Conservation (phyloP, 2,113 vertebrate species). For the Ammodytes dubius region DNA sequence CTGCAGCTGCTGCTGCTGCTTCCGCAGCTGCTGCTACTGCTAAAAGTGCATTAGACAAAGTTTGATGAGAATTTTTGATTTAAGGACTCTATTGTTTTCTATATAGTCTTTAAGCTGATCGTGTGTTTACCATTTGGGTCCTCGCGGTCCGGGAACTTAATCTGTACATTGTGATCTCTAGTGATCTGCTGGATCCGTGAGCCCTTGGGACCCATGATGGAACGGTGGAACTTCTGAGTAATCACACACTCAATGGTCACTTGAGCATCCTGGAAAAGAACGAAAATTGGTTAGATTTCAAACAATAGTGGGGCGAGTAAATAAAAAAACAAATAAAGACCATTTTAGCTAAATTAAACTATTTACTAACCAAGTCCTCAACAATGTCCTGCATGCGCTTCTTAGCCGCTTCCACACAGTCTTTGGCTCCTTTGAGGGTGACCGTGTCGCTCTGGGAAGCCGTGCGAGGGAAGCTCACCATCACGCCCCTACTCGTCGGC, state of each 20-base stretch:
- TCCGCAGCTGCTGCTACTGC: constrained; percentile 26
- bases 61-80: background rate
- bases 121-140: constrained; percentile 81
- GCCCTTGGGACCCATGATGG: constrained; percentile 98
- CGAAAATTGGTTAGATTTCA: background rate
- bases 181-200: constrained; percentile 97
- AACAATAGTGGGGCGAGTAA: fast-evolving
- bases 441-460: constrained; percentile 94
- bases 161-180: constrained; percentile 93
- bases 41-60: background rate
- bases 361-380: constrained; percentile 91
- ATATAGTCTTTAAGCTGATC: background rate
- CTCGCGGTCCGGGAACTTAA: constrained; percentile 98
- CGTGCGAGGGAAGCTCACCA: constrained; percentile 97
- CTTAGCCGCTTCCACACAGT: constrained; percentile 97
- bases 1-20: constrained; percentile 44
- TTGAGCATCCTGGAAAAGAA: constrained; percentile 91
- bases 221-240: constrained; percentile 94
- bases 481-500: constrained; percentile 97
- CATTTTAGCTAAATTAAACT: background rate
- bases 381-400: constrained; percentile 97
- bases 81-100: fast-evolving
- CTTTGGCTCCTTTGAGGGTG: constrained; percentile 97
- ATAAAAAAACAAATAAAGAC: background rate
- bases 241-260: constrained; percentile 96